Conservation (phyloP, 2,113 vertebrate species). For the Corynorhinus townsendii region DNA sequence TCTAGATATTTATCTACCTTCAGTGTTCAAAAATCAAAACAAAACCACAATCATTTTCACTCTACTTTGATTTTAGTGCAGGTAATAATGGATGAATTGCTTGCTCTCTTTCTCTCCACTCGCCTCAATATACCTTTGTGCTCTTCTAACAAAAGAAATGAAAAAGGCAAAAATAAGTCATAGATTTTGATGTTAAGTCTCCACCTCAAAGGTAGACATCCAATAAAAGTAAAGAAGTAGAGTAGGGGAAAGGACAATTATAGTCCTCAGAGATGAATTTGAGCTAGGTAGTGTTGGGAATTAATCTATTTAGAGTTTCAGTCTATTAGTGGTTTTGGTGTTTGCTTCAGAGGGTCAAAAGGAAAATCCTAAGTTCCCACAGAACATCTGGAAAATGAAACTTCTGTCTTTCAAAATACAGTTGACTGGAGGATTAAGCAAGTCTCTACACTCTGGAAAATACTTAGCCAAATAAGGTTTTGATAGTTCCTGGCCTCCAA, state of each 20-base stretch:
- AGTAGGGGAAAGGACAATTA: neutral
- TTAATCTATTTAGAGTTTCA: constrained; percentile 34
- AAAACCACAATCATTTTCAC: neutral
- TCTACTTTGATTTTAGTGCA: neutral
- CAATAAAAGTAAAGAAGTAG: neutral
- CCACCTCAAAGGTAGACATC: neutral
- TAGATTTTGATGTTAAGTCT: neutral
- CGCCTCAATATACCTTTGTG: neutral
- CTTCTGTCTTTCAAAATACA: constrained; percentile 27
- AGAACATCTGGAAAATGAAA: constrained; percentile 34
- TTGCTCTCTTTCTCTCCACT: neutral
- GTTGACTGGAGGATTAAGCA: neutral
- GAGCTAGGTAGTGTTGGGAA: neutral
- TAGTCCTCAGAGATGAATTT: neutral
- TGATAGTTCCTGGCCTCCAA: neutral
- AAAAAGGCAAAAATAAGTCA: neutral
- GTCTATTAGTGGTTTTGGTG: constrained; percentile 7
- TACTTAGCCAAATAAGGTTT: neutral
- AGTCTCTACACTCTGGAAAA: neutral
- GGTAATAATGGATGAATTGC: neutral
- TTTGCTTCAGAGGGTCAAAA: constrained; percentile 17
- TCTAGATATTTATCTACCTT: neutral
- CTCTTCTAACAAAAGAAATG: constrained; percentile 22
- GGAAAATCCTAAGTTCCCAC: neutral
- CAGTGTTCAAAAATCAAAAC: too few relatives aligned